Conservation (phyloP, 2,113 vertebrate species). For the Apistogramma diplotaenia region DNA sequence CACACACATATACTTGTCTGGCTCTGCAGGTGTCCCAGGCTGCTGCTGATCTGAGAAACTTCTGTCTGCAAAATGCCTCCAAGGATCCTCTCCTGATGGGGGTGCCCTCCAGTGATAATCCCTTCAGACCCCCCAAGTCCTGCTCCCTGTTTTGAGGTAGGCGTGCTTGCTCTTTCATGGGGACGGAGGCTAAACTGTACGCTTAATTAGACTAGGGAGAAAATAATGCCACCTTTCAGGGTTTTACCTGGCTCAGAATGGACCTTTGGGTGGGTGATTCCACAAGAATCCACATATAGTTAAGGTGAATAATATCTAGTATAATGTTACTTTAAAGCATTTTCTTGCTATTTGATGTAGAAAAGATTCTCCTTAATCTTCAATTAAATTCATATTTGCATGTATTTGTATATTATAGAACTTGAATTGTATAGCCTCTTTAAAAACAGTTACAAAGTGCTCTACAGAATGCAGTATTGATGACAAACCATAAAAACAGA, state of each 20-base stretch:
- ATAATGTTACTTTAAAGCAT: background rate
- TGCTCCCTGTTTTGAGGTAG: constrained; percentile 79
- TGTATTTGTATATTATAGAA: no score
- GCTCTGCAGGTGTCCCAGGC: constrained; percentile 78
- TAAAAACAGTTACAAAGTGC: no score
- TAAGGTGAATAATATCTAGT: background rate
- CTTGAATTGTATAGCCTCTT: no score
- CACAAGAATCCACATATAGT: background rate
- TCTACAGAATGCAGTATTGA: background rate
- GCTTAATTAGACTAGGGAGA: background rate
- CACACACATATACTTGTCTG: background rate
- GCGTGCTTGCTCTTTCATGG: background rate
- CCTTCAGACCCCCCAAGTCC: constrained; percentile 80
- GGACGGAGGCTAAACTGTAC: background rate
- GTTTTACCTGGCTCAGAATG: background rate
- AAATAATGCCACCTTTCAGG: background rate
- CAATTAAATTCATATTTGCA: background rate
- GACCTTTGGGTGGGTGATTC: background rate
- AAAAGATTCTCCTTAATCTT: background rate
- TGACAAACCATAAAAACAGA: background rate
- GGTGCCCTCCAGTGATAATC: constrained; percentile 80
- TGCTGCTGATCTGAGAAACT: constrained; percentile 77
- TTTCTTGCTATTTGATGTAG: background rate
- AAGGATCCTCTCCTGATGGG: constrained; percentile 81
- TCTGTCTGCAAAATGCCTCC: constrained; percentile 79